phyloP scores from a whole-genome alignment of 2,797 vertebrate species.

The Chrysolophus pictus region DNA sequence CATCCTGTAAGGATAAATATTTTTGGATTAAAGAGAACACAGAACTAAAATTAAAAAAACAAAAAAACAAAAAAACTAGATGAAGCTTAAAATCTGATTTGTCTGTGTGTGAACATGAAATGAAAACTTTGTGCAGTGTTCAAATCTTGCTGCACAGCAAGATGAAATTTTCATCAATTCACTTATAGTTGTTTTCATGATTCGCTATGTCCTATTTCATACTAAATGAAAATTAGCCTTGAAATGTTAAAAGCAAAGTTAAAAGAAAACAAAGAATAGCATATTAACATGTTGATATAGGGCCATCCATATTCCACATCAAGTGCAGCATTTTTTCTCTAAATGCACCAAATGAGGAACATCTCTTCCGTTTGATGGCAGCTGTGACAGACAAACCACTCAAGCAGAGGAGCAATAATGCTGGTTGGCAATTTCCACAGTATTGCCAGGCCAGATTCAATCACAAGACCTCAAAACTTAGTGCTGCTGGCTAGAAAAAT shows the following conservation, averaged over 20 bases:
- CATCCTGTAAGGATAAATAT: background rate
- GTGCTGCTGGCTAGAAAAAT: background rate
- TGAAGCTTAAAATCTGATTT: background rate
- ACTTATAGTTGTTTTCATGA: background rate
- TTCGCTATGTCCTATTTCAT: background rate
- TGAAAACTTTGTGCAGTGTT: background rate
- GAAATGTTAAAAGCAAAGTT: background rate
- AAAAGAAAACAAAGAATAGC: background rate
- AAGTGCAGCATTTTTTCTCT: background rate
- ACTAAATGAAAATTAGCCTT: background rate
- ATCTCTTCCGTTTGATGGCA: background rate
- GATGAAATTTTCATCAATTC: background rate
- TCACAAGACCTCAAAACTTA: background rate
- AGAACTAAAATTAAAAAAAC: background rate
- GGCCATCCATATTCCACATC: background rate
- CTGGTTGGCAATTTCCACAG: background rate
- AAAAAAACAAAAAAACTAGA: background rate
- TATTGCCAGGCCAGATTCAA: background rate
- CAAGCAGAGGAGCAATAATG: background rate
- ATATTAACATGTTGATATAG: background rate
- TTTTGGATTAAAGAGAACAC: background rate
- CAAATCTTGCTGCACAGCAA: background rate
- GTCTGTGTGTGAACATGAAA: background rate
- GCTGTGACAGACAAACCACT: fast-evolving
- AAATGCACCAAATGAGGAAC: background rate